A percentile compares a stretch with the other conserved stretches of the same genome.
Evolutionary conservation across 2,113 vertebrate species (phyloP).

Genomic region (Xenopus laevis): DNA sequence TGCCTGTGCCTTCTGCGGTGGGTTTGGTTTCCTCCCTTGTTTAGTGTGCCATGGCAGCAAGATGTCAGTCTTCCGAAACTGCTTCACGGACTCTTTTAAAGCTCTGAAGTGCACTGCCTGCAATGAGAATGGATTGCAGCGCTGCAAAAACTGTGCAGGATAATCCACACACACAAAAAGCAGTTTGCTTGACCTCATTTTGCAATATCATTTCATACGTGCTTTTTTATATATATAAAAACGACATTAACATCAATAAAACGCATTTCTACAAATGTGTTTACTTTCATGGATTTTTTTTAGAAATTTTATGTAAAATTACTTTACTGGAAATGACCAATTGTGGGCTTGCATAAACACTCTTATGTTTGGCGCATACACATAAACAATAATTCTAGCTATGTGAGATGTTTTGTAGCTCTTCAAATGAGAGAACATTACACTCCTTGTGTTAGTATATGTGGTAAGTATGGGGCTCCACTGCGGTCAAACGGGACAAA

Average conservation of each 20-base stretch:
- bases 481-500: no score
- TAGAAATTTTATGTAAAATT: no score
- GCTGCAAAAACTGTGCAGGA: conserved; percentile 78
- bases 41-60: conserved; percentile 97
- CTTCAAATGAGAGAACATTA: no score
- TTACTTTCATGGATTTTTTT: neutral
- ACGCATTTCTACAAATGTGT: conserved; percentile 19
- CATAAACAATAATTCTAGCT: no score
- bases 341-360: no score
- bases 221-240: conserved; percentile 49
- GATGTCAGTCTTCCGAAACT: conserved; percentile 96
- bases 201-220: conserved; percentile 53
- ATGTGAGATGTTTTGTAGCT: no score
- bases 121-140: conserved; percentile 94
- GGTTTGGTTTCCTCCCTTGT: conserved; percentile 91
- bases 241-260: conserved; percentile 34
- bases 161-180: conserved; percentile 35
- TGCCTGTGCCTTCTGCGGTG: conserved; percentile 84
- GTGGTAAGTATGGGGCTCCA: no score
- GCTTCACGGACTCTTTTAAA: conserved; percentile 98
- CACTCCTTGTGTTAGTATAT: no score
- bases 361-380: no score
- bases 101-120: conserved; percentile 94
- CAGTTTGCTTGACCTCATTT: conserved; percentile 35
- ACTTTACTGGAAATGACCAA: no score